A percentile compares a stretch with the other conserved stretches of the same genome.
Evolutionary conservation across 2,888 invertebrate genomes (phyloP).

Genomic region (Leptura quadrifasciata): DNA sequence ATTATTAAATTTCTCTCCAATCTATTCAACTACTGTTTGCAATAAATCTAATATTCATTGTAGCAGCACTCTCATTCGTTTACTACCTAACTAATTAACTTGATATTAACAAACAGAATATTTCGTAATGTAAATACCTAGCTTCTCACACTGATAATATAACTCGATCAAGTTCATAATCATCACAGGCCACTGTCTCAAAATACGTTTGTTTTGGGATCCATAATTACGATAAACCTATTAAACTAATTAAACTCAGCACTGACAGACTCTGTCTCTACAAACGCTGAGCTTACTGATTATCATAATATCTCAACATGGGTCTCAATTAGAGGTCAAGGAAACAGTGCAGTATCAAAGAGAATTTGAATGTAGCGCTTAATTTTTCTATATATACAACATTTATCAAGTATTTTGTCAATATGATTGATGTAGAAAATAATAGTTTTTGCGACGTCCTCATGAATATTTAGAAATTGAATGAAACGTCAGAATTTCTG

Average conservation of each 20-base stretch:
- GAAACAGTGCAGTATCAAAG: not conserved
- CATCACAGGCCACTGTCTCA: not conserved
- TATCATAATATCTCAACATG: conserved; percentile 1
- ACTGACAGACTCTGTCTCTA: conserved; percentile 6
- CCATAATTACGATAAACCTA: not conserved
- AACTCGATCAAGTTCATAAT: not conserved
- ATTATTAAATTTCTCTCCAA: too few species aligned
- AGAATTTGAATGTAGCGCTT: too few species aligned
- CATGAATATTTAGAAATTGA: too few species aligned
- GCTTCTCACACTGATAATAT: not conserved
- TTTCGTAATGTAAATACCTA: not conserved
- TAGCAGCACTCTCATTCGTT: too few species aligned
- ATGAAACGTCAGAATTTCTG: too few species aligned
- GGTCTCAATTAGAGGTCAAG: not conserved
- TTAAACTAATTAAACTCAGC: conserved; percentile 10
- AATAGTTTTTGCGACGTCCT: too few species aligned
- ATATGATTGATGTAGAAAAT: too few species aligned
- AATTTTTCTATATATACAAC: too few species aligned
- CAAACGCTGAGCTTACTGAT: conserved; percentile 14
- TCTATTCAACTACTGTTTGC: too few species aligned
- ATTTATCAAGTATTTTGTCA: too few species aligned
- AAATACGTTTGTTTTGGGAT: not conserved
- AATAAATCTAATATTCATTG: too few species aligned
- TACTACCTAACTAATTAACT: not conserved
- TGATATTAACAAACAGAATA: not conserved